A percentile compares a stretch with the other conserved stretches of the same genome.
Conservation (phyloP, 2,888 invertebrate species). For the Epistrophe eligans region DNA sequence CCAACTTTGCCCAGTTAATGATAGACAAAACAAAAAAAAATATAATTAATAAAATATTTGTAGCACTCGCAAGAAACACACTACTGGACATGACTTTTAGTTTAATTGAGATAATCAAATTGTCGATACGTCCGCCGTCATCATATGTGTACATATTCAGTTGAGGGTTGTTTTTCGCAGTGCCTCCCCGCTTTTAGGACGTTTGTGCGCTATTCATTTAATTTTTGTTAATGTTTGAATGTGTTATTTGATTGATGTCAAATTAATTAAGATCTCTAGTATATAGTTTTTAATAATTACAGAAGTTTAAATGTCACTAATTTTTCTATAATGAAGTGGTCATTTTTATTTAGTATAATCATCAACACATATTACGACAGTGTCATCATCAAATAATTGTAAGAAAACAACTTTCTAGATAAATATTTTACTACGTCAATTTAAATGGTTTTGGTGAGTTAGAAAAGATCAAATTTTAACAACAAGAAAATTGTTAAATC, state of each 20-base stretch:
- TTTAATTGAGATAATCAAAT: conserved; percentile 34
- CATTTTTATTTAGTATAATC: neutral
- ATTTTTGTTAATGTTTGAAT: neutral
- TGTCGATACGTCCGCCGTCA: conserved; percentile 1
- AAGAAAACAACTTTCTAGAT: neutral
- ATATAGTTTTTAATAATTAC: neutral
- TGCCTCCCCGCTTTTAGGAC: neutral
- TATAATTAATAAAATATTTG: conserved; percentile 22
- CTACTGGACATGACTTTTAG: conserved; percentile 13
- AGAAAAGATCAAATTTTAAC: neutral
- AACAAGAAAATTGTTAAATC: neutral
- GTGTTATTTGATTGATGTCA: conserved; percentile 18
- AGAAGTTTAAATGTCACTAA: neutral
- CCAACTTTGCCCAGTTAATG: conserved; percentile 40
- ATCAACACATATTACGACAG: neutral
- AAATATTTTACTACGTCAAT: neutral
- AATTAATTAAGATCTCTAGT: conserved; percentile 5
- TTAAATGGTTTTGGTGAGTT: neutral
- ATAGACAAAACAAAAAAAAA: conserved; percentile 24
- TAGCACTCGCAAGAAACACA: neutral
- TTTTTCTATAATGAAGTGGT: neutral
- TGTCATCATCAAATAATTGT: neutral
- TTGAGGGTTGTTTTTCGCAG: neutral
- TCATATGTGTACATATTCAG: neutral
- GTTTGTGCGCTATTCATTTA: neutral